Evolutionary conservation across 1,140 invertebrate species (phyloP), one percentile per base, ranked within the genome.

Genomic region (Latrodectus geometricus): DNA sequence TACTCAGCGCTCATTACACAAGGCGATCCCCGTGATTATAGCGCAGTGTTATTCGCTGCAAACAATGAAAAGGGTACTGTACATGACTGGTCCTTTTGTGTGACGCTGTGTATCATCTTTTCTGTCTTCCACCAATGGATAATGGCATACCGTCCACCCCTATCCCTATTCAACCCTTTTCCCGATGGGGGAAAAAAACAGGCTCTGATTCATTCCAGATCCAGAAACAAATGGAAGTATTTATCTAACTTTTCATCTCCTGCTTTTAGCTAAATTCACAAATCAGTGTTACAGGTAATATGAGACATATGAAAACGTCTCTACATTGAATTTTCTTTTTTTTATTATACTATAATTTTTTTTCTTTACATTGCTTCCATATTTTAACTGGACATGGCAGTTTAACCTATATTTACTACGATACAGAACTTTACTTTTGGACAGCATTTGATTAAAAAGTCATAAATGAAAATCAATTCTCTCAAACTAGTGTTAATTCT

Each of bases 1-100:
- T 75, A 68, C 82, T 84, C 82, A 84, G 54, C 76, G 82, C 82
- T 84, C 82, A 84, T 84, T 84, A 84, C 82, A 84, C 72, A 68
- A 52, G 72, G 73, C 56, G 72, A 84, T 76, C 61, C 73, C 48
- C 73, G 48, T 76, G 23, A 76, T 76, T 66, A 69, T 76, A 23
- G 54, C 80, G 48, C 35, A 75, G 82, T 76, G 82, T 68, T 84
- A 70, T 84, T 68, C 73, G 35, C n/a, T 15, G 23, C 35, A 84
- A 84, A 84, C 82, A 84, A 84, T 52, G 54, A 14, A 9, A 14
- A 76, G 35, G 21, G 20, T 84, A 11, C n/a, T 56, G 72, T 84
- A 84, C 82, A 75, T 84, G 82, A 73, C 48, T 84, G 82, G n/a
- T 35, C 48, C 82, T 54, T 68, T 84, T 84, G 82, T 84, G 48